Conservation (phyloP, 2,113 vertebrate species). For the Etheostoma spectabile region DNA sequence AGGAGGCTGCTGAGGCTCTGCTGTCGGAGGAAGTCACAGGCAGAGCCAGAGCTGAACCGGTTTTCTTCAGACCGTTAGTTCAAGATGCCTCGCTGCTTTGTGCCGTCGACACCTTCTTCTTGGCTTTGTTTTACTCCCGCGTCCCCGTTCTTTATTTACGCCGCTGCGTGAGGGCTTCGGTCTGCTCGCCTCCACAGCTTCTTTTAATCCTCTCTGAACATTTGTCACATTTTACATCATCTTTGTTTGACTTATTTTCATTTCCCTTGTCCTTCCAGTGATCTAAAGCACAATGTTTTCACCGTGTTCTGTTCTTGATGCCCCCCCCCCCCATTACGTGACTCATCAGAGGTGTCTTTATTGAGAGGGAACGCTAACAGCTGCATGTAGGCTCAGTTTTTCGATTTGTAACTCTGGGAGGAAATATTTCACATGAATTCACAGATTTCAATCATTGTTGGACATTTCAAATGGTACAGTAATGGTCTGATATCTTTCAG, state of each 20-base stretch:
- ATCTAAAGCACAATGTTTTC: neutral
- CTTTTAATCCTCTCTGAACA: conserved; percentile 28
- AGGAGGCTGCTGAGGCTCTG: conserved; percentile 31
- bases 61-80: neutral
- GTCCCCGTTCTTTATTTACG: conserved; percentile 24
- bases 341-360: neutral
- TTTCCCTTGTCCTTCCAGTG: neutral
- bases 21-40: conserved; percentile 26
- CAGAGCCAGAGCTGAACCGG: neutral
- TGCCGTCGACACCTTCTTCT: conserved; percentile 20
- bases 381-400: neutral
- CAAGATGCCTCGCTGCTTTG: neutral
- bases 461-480: neutral
- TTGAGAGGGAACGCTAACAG: neutral
- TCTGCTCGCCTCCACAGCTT: conserved; percentile 15
- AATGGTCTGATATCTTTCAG: conserved; percentile 13
- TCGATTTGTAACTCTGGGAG: neutral
- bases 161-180: conserved; percentile 7
- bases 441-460: neutral
- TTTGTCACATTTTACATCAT: conserved; percentile 12
- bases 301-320: neutral
- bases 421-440: neutral
- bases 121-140: conserved; percentile 12
- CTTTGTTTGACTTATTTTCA: neutral
- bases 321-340: too few species aligned